A percentile compares a stretch with the other conserved stretches of the same genome.
These are phyloP conservation scores for Eueremaeus valkanovi DNA, from an alignment of 2,888 invertebrate genomes.

Conservation along the genomic window DNA sequence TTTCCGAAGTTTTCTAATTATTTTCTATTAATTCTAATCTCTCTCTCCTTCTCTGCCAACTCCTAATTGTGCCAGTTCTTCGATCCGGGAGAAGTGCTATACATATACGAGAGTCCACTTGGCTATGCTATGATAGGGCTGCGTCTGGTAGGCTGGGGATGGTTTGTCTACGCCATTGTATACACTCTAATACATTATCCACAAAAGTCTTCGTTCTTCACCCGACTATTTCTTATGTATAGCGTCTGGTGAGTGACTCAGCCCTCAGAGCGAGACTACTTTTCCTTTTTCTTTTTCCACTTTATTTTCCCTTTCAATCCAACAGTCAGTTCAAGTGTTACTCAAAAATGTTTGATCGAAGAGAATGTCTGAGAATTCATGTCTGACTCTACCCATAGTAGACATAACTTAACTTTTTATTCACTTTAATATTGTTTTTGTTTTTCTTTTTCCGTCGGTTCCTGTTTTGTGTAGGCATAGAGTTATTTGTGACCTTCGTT, in stretches of 20 bases:
- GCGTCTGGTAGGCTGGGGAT: conserved; percentile 72
- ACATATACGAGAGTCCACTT: conserved; percentile 83
- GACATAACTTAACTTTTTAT: neutral
- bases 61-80: conserved; percentile 61
- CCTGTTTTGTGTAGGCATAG: conserved; percentile 21
- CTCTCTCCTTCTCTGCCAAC: neutral
- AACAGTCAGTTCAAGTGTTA: neutral
- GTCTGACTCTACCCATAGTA: neutral
- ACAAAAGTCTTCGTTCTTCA: conserved; percentile 76
- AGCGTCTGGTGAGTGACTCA: conserved; percentile 65
- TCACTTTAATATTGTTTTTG: neutral
- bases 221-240: conserved; percentile 74
- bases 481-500: neutral
- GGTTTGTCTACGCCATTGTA: conserved; percentile 66
- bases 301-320: neutral
- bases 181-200: conserved; percentile 79
- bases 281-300: neutral
- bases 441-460: conserved; percentile 30
- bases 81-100: conserved; percentile 84
- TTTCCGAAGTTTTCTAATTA: conserved; percentile 30
- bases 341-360: neutral
- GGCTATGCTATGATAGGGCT: conserved; percentile 75
- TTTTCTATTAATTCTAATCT: neutral
- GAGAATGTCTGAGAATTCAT: conserved; percentile 24
- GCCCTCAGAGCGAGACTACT: neutral